Conservation (phyloP, 37 sponge, comb jelly and placozoan genomes). For the Axinella damicornis region DNA sequence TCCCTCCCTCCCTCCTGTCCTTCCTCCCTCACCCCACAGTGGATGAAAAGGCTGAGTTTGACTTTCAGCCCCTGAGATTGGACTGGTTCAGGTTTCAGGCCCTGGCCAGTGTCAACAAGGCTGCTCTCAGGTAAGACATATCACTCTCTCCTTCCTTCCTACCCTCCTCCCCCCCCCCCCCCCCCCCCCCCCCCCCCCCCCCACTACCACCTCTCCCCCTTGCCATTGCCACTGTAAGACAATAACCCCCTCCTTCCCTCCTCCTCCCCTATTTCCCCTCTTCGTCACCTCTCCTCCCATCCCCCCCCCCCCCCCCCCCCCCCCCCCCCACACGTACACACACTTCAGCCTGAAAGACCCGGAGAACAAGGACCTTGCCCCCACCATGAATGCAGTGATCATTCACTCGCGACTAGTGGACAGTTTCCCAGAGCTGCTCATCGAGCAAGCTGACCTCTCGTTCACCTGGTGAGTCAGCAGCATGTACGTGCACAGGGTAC, state of each 20-base stretch:
- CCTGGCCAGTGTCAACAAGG: constrained; percentile 56
- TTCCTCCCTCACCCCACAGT: constrained; percentile 21
- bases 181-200: not conserved
- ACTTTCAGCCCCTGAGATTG: constrained; percentile 87
- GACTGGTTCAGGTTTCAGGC: constrained; percentile 97
- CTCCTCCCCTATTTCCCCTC: not conserved
- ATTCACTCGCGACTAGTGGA: constrained; percentile 89
- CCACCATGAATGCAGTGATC: constrained; percentile 86
- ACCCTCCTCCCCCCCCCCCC: not conserved
- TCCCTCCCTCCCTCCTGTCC: too few relatives aligned
- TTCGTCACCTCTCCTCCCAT: not conserved
- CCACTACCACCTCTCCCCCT: not conserved
- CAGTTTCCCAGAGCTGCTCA: constrained; percentile 75
- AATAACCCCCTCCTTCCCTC: not conserved
- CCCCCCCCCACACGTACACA: not conserved
- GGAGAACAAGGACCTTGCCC: constrained; percentile 76
- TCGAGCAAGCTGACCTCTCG: constrained; percentile 77
- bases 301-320: constrained; percentile 13
- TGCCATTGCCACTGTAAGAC: too few relatives aligned
- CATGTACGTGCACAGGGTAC: not conserved
- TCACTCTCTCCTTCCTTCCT: not conserved
- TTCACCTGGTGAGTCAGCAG: constrained; percentile 64
- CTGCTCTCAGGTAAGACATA: constrained; percentile 49
- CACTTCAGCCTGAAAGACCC: constrained; percentile 52
- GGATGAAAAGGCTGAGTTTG: constrained; percentile 67